Evolutionary conservation across 2,113 vertebrate genomes (phyloP).

Genomic region (Larimichthys crocea): DNA sequence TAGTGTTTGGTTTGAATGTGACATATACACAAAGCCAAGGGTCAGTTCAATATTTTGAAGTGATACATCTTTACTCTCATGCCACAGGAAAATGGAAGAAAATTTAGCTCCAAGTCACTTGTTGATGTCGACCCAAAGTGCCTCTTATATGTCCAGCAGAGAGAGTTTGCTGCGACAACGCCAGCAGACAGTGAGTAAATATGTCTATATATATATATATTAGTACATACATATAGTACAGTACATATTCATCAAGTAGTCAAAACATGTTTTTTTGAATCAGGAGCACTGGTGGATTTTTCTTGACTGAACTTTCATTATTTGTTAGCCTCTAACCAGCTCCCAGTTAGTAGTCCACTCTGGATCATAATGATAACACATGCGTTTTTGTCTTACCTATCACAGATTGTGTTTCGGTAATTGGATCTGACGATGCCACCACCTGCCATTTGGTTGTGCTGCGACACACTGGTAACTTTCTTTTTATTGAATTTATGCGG

Average conservation of each 20-base stretch:
- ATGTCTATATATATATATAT: no score
- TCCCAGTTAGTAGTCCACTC: neutral
- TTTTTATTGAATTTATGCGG: neutral
- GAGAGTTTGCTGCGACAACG: constrained; percentile 95
- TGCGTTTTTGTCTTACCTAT: constrained; percentile 27
- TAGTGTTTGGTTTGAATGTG: neutral
- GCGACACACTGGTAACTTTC: constrained; percentile 91
- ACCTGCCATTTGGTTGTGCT: constrained; percentile 96
- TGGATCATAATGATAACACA: neutral
- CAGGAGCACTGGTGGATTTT: neutral
- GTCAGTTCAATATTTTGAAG: neutral
- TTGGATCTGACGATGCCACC: constrained; percentile 97
- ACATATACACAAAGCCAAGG: neutral
- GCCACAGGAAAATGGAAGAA: constrained; percentile 90
- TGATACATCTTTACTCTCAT: constrained; percentile 19
- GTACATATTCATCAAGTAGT: no score
- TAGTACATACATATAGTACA: no score
- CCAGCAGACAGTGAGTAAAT: constrained; percentile 89
- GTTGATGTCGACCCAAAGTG: constrained; percentile 89
- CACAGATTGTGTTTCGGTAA: constrained; percentile 90
- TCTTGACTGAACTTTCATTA: neutral
- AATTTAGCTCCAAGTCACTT: constrained; percentile 86
- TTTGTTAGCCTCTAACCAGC: neutral
- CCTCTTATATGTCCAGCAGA: constrained; percentile 94
- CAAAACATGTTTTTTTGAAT: no score